Evolutionary conservation across 2,113 vertebrate species (phyloP).

Genomic region (Myotis brandtii): DNA sequence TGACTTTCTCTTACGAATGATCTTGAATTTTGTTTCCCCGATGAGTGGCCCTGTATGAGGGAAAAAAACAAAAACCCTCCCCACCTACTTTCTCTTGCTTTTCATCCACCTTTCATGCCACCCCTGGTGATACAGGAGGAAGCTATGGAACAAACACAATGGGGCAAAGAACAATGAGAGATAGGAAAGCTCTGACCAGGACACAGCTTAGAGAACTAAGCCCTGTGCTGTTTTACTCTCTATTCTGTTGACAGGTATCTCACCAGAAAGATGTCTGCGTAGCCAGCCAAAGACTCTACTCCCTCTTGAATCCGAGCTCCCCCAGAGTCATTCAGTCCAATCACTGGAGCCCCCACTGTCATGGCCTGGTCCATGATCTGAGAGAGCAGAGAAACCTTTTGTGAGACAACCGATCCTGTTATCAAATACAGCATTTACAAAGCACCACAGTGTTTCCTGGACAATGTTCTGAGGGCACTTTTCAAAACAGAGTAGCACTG

Average conservation of each 20-base stretch:
- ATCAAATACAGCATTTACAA: not conserved
- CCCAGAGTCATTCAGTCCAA: slow-evolving; percentile 97
- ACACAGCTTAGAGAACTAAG: not conserved
- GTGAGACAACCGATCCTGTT: slow-evolving; percentile 5
- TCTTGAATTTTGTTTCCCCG: not conserved
- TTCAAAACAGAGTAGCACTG: slow-evolving; percentile 12
- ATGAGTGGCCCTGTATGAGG: not conserved
- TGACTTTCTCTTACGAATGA: not conserved
- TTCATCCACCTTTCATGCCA: not conserved
- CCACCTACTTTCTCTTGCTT: not conserved
- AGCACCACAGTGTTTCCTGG: not conserved
- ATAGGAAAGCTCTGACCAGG: not conserved
- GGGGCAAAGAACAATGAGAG: not conserved
- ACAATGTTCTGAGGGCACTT: not conserved
- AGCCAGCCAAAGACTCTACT: slow-evolving; percentile 97
- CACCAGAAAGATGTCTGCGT: slow-evolving; percentile 98
- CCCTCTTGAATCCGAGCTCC: slow-evolving; percentile 99
- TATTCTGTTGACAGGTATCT: slow-evolving; percentile 58
- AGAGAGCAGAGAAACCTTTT: not conserved
- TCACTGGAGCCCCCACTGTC: slow-evolving; percentile 96
- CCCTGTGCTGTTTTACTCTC: not conserved
- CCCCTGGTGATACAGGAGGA: not conserved
- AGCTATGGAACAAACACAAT: not conserved
- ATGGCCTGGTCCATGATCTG: slow-evolving; percentile 99
- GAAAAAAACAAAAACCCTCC: not conserved